These are phyloP conservation scores for Laticauda colubrina DNA, from an alignment of 2,113 vertebrate species.

Conservation along the genomic window DNA sequence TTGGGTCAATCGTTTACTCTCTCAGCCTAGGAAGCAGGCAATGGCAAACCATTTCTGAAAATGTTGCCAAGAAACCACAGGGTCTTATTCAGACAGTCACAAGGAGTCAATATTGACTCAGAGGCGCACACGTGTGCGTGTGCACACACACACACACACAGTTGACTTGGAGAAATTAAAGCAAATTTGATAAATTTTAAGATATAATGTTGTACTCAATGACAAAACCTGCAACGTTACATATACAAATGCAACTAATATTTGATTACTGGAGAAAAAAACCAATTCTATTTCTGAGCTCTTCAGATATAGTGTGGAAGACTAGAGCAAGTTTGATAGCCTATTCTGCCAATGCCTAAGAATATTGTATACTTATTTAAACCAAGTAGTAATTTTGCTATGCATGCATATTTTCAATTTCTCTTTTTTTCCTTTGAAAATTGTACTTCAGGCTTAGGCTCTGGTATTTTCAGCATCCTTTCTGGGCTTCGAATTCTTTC, in stretches of 20 bases:
- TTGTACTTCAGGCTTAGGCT: constrained; percentile 69
- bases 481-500: constrained; percentile 72
- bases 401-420: neutral
- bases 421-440: constrained; percentile 24
- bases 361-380: neutral
- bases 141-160: neutral
- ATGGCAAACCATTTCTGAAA: neutral
- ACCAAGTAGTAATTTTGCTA: neutral
- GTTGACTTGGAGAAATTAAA: neutral
- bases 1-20: neutral
- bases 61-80: neutral
- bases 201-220: neutral
- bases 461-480: constrained; percentile 72
- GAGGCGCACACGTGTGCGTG: fast-evolving
- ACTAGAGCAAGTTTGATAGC: neutral
- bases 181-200: neutral
- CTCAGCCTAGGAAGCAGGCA: neutral
- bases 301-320: neutral
- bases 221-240: neutral
- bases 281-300: neutral
- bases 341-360: neutral
- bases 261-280: neutral
- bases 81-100: neutral
- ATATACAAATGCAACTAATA: neutral
- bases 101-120: neutral